Conservation (phyloP, 2,797 vertebrate species). For the Crax fasciolata region DNA sequence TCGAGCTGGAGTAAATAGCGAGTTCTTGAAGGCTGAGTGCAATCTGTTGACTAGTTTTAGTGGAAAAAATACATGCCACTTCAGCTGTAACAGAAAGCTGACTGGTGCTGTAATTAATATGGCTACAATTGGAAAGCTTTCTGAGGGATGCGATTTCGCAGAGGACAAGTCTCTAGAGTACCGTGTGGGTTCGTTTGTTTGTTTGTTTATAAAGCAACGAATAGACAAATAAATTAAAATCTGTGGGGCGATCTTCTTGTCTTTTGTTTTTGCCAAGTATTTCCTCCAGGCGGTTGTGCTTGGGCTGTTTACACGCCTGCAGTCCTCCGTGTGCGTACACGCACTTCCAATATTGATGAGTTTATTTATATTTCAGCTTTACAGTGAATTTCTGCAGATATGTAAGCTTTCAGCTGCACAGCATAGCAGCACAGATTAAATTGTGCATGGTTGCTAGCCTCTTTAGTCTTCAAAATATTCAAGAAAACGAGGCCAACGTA, state of each 20-base stretch:
- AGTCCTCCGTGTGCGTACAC: not conserved
- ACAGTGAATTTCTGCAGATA: not conserved
- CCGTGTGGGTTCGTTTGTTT: not conserved
- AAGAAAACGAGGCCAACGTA: not conserved
- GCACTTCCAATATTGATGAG: not conserved
- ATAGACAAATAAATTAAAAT: not conserved
- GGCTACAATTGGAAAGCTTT: not conserved
- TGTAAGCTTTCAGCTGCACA: not conserved
- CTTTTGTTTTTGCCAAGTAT: not conserved
- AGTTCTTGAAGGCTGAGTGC: not conserved
- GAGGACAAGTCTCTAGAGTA: not conserved
- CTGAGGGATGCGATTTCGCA: not conserved
- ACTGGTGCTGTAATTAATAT: not conserved
- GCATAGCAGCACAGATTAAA: not conserved
- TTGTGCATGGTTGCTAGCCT: not conserved
- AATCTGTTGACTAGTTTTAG: not conserved
- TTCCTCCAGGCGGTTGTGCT: not conserved
- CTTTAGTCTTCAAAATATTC: not conserved
- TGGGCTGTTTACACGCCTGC: not conserved
- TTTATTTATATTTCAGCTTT: constrained; percentile 12
- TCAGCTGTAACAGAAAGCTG: not conserved
- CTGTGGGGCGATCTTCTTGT: not conserved
- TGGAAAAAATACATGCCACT: not conserved
- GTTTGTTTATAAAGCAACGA: not conserved
- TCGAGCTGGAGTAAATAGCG: not conserved